phyloP scores from a whole-genome alignment of 2,797 vertebrate genomes.

The Pipistrellus pygmaeus region DNA sequence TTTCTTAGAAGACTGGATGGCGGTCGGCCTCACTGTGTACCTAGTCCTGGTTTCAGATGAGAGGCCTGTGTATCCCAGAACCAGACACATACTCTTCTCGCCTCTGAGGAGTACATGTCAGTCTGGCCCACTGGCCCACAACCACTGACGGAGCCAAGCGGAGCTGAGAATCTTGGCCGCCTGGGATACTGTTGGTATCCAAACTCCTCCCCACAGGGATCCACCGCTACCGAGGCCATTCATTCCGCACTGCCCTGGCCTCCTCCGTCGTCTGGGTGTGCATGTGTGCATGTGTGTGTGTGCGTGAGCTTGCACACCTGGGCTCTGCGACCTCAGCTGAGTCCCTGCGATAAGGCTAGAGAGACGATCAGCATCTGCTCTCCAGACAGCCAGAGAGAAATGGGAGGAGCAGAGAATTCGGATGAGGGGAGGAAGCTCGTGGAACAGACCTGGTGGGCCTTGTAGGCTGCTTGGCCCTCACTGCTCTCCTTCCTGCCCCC shows the following conservation, averaged over 20 bases:
- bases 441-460: slow-evolving; percentile 32
- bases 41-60: slow-evolving; percentile 47
- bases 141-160: slow-evolving; percentile 27
- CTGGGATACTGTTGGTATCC: neutral
- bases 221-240: slow-evolving; percentile 27
- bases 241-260: neutral
- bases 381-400: slow-evolving; percentile 52
- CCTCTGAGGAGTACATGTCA: slow-evolving; percentile 53
- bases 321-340: neutral
- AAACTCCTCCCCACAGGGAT: slow-evolving; percentile 6
- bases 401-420: neutral
- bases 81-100: neutral
- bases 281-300: neutral
- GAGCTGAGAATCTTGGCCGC: neutral
- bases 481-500: slow-evolving; percentile 18
- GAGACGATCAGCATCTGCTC: slow-evolving; percentile 14
- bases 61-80: neutral
- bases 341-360: neutral
- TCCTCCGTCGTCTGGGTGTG: neutral
- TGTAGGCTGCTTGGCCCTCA: neutral
- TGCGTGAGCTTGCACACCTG: neutral
- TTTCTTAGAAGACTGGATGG: neutral
- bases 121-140: neutral
- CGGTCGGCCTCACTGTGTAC: neutral
- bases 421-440: slow-evolving; percentile 7